Conservation (phyloP, 1,140 invertebrate genomes). For the Leptestheria dahalacensis region DNA sequence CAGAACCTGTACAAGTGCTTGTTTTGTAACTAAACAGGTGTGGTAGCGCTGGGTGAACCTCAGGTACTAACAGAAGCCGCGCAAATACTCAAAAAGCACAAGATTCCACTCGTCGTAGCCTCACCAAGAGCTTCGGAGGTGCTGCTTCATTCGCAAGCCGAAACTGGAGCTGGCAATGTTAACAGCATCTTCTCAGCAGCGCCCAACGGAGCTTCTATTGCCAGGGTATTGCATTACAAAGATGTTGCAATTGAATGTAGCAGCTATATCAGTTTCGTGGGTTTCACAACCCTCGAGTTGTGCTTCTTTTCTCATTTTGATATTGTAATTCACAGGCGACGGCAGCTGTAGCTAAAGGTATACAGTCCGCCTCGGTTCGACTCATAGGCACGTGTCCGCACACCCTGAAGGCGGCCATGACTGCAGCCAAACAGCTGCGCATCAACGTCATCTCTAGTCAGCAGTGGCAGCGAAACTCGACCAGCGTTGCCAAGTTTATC, state of each 20-base stretch:
- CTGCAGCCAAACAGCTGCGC: slow-evolving; percentile 3
- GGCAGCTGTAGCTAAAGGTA: slow-evolving; percentile 13
- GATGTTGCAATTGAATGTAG: too few relatives aligned
- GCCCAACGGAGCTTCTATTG: slow-evolving; percentile 10
- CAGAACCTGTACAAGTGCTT: too few relatives aligned
- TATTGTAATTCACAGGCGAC: slow-evolving; percentile 13
- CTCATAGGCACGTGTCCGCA: slow-evolving; percentile 15
- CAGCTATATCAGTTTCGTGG: too few relatives aligned
- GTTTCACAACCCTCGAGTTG: too few relatives aligned
- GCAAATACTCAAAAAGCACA: background rate
- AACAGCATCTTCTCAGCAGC: slow-evolving; percentile 14
- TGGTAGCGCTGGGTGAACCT: slow-evolving; percentile 13
- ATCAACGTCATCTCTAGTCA: slow-evolving; percentile 6
- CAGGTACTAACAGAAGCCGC: slow-evolving; percentile 14
- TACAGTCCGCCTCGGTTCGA: slow-evolving; percentile 4
- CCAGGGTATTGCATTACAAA: slow-evolving; percentile 10
- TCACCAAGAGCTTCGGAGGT: slow-evolving; percentile 15
- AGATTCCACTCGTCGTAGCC: slow-evolving; percentile 14
- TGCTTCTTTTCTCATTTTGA: too few relatives aligned
- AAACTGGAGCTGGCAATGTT: slow-evolving; percentile 3
- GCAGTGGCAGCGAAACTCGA: slow-evolving; percentile 7
- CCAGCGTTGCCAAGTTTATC: background rate
- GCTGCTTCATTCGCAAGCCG: slow-evolving; percentile 11
- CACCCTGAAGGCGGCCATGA: slow-evolving; percentile 11
- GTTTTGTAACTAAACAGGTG: too few relatives aligned